These are phyloP conservation scores for Hippoglossus hippoglossus DNA, from an alignment of 2,797 vertebrate species.

Conservation along the genomic window DNA sequence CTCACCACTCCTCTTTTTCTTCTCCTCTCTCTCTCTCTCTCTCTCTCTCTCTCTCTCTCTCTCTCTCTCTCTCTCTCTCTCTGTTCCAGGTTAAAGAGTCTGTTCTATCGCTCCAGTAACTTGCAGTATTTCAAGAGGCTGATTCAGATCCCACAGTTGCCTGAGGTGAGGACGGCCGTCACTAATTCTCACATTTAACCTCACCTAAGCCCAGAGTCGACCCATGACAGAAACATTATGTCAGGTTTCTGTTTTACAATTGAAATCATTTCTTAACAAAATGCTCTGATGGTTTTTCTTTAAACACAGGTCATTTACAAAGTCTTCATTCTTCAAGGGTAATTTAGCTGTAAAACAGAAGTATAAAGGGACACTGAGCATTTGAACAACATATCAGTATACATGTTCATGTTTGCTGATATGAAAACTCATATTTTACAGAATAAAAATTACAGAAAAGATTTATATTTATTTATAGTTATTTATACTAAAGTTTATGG, in stretches of 20 bases:
- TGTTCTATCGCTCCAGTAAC: constrained; percentile 98
- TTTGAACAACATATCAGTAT: too few species aligned
- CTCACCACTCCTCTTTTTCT: background rate
- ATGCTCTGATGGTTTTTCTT: too few species aligned
- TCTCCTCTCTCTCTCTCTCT: too few species aligned
- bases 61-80: background rate
- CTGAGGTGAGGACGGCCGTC: constrained; percentile 88
- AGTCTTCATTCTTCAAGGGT: background rate
- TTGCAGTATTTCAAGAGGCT: constrained; percentile 98
- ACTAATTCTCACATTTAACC: background rate
- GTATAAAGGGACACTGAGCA: too few species aligned
- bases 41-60: background rate
- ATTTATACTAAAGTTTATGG: too few species aligned
- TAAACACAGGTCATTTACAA: background rate
- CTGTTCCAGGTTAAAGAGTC: constrained; percentile 91
- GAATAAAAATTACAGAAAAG: too few species aligned
- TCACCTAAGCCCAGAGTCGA: background rate
- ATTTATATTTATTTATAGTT: too few species aligned
- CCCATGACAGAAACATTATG: background rate
- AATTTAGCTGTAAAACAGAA: too few species aligned
- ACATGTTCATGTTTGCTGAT: too few species aligned
- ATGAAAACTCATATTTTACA: too few species aligned
- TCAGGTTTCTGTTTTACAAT: background rate
- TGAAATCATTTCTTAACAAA: background rate
- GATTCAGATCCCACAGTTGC: constrained; percentile 98